Evolutionary conservation across 2,888 invertebrate genomes (phyloP).

Genomic region (Nasonia oneida): DNA sequence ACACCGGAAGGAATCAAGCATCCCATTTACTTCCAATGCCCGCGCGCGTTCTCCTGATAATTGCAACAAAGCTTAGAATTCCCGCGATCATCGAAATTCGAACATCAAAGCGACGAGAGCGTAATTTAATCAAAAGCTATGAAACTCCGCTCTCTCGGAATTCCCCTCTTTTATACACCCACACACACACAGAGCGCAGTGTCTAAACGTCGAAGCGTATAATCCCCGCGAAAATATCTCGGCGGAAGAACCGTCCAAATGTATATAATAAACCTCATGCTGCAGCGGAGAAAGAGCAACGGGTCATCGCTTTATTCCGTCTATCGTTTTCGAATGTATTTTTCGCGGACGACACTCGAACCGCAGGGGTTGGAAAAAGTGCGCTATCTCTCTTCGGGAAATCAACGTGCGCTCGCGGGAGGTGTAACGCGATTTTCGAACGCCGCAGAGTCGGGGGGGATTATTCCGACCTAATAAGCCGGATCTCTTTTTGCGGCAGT

Average conservation of each 20-base stretch:
- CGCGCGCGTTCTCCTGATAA: background rate
- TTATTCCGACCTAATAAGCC: conserved; percentile 24
- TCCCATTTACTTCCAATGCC: background rate
- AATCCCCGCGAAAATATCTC: background rate
- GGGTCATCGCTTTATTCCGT: background rate
- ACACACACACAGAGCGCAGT: too few species aligned
- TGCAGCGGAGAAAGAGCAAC: conserved; percentile 8
- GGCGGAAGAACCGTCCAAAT: background rate
- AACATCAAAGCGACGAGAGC: conserved; percentile 22
- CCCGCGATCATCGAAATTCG: conserved; percentile 25
- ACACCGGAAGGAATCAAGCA: too few species aligned
- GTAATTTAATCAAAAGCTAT: conserved; percentile 20
- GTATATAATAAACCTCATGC: background rate
- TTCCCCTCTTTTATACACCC: background rate
- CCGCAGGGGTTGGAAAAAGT: background rate
- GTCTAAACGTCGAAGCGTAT: background rate
- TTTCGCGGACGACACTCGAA: background rate
- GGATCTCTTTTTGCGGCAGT: background rate
- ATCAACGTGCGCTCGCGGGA: background rate
- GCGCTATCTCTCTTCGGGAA: background rate
- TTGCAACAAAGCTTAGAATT: background rate
- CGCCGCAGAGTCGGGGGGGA: background rate
- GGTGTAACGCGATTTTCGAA: background rate
- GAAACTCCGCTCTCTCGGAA: background rate
- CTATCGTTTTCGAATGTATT: background rate